Percentiles rank a stretch among this genome's conserved stretches.
phyloP scores from a whole-genome alignment of 2,888 invertebrate species.

The Luperina nickerlii region DNA sequence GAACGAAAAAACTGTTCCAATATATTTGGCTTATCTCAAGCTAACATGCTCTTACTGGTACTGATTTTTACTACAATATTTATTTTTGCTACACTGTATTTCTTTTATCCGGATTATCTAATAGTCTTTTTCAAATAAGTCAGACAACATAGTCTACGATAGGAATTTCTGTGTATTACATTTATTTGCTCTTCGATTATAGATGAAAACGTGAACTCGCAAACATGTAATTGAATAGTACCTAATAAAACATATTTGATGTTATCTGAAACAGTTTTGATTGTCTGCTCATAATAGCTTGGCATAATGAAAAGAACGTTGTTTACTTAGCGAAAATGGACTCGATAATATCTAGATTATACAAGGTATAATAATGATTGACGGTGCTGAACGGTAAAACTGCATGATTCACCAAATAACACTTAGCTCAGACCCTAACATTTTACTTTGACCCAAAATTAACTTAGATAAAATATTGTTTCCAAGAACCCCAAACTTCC shows the following conservation, averaged over 20 bases:
- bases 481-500: conserved; percentile 17
- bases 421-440: neutral
- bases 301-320: conserved; percentile 31
- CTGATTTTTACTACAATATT: conserved; percentile 50
- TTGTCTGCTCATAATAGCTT: conserved; percentile 26
- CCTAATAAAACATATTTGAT: conserved; percentile 14
- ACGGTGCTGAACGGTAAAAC: conserved; percentile 27
- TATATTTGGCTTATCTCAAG: conserved; percentile 56
- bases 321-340: conserved; percentile 48
- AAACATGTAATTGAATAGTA: conserved; percentile 21
- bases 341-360: conserved; percentile 15
- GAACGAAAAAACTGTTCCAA: conserved; percentile 43
- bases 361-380: conserved; percentile 33
- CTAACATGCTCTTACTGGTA: conserved; percentile 39
- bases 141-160: conserved; percentile 22
- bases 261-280: conserved; percentile 23
- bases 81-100: conserved; percentile 37
- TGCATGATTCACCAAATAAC: conserved; percentile 27
- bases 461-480: conserved; percentile 8
- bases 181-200: conserved; percentile 6
- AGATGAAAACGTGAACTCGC: conserved; percentile 23
- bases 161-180: conserved; percentile 15
- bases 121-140: conserved; percentile 40
- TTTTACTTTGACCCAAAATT: neutral
- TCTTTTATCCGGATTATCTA: conserved; percentile 41